A percentile compares a stretch with the other conserved stretches of the same genome.
phyloP scores from a whole-genome alignment of 2,888 invertebrate genomes.

The Prosapia bicincta region DNA sequence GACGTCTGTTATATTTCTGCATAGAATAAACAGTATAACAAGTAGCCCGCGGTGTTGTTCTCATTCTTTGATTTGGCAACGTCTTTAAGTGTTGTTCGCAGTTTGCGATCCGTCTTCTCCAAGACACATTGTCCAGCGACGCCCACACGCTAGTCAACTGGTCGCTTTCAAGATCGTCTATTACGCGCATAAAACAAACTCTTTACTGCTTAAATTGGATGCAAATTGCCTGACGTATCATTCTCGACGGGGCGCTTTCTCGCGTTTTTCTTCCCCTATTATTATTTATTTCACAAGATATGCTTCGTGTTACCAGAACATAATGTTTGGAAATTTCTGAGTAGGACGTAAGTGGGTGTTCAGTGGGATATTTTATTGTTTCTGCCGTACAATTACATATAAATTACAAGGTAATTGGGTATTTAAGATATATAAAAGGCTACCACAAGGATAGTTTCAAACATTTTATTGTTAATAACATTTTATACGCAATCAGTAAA shows the following conservation, averaged over 20 bases:
- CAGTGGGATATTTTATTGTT: not conserved
- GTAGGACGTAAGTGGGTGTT: not conserved
- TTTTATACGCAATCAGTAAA: not conserved
- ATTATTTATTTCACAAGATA: not conserved
- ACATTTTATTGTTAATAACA: not conserved
- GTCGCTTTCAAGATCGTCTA: not conserved
- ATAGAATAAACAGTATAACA: too few relatives aligned
- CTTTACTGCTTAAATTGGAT: not conserved
- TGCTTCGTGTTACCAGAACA: not conserved
- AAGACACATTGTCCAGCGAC: too few relatives aligned
- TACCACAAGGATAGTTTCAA: not conserved
- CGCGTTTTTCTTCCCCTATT: not conserved
- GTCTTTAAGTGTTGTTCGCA: too few relatives aligned
- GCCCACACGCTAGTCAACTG: not conserved
- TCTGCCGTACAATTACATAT: not conserved
- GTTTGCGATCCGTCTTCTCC: too few relatives aligned
- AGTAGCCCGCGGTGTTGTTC: too few relatives aligned
- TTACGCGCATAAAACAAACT: not conserved
- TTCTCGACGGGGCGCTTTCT: not conserved
- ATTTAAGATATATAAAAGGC: not conserved
- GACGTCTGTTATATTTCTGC: too few relatives aligned
- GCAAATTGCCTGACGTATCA: not conserved
- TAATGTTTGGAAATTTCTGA: not conserved
- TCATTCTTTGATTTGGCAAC: too few relatives aligned
- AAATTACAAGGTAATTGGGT: not conserved